Evolutionary conservation across 2,888 invertebrate species (phyloP), one percentile per base, ranked within the genome.

Genomic region (Idaea aversata): DNA sequence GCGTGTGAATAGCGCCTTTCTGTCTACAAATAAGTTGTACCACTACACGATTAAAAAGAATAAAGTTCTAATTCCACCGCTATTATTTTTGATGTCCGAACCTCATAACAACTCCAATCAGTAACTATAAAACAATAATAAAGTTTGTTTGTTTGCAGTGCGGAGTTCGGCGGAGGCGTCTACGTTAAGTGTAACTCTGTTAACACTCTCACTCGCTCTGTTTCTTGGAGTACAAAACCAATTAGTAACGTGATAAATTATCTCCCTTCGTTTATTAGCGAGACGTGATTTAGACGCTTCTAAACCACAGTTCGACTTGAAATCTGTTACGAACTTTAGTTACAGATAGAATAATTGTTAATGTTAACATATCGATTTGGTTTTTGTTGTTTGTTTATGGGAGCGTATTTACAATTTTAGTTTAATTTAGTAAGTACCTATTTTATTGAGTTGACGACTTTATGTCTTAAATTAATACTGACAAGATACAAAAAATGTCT

Each of bases 221-320:
- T 81, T 83, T 78, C 77, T 87, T 74, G 81, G 80, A 80, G 80
- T 83, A 75, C 75, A 88, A 82, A 86, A 84, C 76, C 84, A 85
- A 87, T 87, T 85, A 83, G 84, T 83, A 83, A 90, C 91, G 90
- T 92, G 91, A 92, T 92, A 86, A 90, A 91, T 88, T 88, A 87
- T 87, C 81, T 78, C 76, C 76, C 77, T 79, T 82, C 80, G 84
- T 85, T 85, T 85, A 83, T 87, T 82, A 86, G 81, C 78, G 74
- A 78, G 80, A 85, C 82, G 84, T 85, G 83, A 85, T 87, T 83
- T 80, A 82, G 79, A 77, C 71, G 70, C 76, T 77, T 74, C 75
- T 78, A 76, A 74, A 70, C 71, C 73, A 62, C 69, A 70, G 71
- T 71, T 72, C 64, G 60, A 71, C 59, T 67, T 62, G 71, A 6